Evolutionary conservation across 2,797 vertebrate species (phyloP).

Genomic region (Naso thynnoides): DNA sequence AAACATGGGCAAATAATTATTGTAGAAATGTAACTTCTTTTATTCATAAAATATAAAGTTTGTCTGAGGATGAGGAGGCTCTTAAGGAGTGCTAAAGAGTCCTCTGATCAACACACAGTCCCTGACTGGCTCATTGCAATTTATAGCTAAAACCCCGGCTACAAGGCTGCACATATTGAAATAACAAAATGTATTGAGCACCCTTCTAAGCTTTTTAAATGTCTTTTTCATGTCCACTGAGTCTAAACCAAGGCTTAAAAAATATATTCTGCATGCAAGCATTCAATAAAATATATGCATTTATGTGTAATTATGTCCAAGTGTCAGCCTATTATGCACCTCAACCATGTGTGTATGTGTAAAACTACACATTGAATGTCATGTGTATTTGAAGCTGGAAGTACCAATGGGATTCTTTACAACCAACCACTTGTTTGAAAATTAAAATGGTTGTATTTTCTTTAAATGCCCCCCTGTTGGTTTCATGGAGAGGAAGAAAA

Average conservation of each 20-base stretch:
- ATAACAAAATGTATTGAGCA: neutral
- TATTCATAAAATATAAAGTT: neutral
- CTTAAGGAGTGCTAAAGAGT: neutral
- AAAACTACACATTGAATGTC: neutral
- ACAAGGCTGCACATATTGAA: slow-evolving; percentile 9
- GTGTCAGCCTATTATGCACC: neutral
- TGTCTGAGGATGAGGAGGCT: slow-evolving; percentile 2
- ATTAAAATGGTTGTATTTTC: slow-evolving; percentile 54
- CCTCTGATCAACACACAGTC: slow-evolving; percentile 11
- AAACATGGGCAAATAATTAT: slow-evolving; percentile 3
- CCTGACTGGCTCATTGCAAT: slow-evolving; percentile 5
- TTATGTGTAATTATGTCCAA: neutral
- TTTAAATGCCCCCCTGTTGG: slow-evolving; percentile 39
- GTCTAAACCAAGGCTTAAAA: slow-evolving; percentile 4
- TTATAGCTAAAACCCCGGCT: slow-evolving; percentile 7
- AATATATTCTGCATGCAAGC: neutral
- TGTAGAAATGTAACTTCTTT: neutral
- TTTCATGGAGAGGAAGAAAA: slow-evolving; percentile 37
- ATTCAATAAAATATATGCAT: slow-evolving; percentile 8
- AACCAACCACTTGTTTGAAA: slow-evolving; percentile 60
- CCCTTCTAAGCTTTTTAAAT: neutral
- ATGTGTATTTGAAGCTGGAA: slow-evolving; percentile 38
- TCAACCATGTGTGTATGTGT: neutral
- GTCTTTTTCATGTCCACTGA: neutral
- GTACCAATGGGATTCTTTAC: slow-evolving; percentile 37